Percentiles rank a stretch among this genome's conserved stretches.
phyloP scores from a whole-genome alignment of 1,140 invertebrate species.

The Habropoda laboriosa region DNA sequence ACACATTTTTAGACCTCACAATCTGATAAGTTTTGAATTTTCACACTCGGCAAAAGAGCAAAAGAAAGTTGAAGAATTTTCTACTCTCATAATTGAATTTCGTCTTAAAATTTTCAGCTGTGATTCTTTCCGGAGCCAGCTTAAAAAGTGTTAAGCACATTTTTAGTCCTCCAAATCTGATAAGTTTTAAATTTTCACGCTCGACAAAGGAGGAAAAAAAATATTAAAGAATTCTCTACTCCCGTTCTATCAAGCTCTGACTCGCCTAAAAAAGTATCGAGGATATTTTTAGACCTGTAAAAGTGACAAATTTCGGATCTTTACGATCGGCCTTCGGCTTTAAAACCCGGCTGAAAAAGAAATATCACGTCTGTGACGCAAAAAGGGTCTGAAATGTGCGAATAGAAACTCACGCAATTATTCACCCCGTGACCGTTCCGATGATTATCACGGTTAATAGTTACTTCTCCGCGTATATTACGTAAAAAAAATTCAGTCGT shows the following conservation, averaged over 20 bases:
- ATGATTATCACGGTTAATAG: constrained; percentile 20
- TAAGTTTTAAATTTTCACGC: too few species aligned
- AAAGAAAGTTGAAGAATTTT: too few species aligned
- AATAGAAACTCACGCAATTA: constrained; percentile 10
- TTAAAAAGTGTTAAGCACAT: too few species aligned
- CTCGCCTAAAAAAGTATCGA: background rate
- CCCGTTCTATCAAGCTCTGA: background rate
- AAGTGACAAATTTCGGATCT: background rate
- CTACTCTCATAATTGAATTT: too few species aligned
- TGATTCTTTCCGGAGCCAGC: too few species aligned
- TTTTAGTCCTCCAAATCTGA: too few species aligned
- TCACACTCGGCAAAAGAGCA: too few species aligned
- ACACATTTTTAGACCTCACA: too few species aligned
- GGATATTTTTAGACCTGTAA: background rate
- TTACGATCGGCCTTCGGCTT: background rate
- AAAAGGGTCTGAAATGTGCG: background rate
- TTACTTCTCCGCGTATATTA: background rate
- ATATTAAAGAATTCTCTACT: too few species aligned
- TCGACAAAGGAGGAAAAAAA: too few species aligned
- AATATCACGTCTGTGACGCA: constrained; percentile 17
- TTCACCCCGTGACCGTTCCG: background rate
- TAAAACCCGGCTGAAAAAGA: background rate
- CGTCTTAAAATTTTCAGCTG: too few species aligned
- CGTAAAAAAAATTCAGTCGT: background rate
- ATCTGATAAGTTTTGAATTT: too few species aligned